Base-by-base conservation (phyloP, 2,113 vertebrate genomes). In the Apodemus speciosus region DNA sequence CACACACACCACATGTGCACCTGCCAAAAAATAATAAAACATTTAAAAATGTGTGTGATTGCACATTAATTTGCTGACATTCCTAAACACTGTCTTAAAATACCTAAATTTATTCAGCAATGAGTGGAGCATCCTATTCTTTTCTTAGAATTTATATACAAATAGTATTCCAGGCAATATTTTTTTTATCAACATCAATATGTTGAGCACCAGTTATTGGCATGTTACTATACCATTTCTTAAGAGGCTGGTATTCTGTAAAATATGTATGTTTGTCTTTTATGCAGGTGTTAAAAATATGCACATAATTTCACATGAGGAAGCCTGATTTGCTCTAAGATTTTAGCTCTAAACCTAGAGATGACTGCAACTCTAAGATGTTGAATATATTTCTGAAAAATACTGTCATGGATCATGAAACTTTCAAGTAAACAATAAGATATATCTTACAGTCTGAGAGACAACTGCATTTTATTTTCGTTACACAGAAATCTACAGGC, bases 251-350 rank as follows among this genome's bases (percentile, higher is more conserved):
- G 6, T 35, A 86, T 94, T 93, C 80, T 75, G 53, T 72, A 94
- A 96, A 95, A 94, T 91, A 56, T 38, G 40, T 95, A 53, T 87
- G 80, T 80, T 96, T 95, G 89, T 80, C 88, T 95, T 95, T 89
- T 77, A 58, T 62, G 25, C n/a, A 64, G 32, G 46, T 85, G 27
- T 89, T 95, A 69, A 94, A 96, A 95, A 94, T 96, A 96, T 95
- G 91, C 58, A 96, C 89, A 96, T 94, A 93, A 87, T 97, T 96
- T 97, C 89, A 88, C 14, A 80, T 10, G 85, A 23, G 83, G 72
- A 91, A 75, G 25, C 49, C 68, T 94, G 53, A 95, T 92, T 96
- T 95, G 89, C 93, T 95, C 94, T 94, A 76, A 93, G 64, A 18
- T 88, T 93, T 87, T 83, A 53, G 27, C 35, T 94, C 73, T 93